Conservation (phyloP, 2,113 vertebrate species). For the Tragelaphus scriptus region DNA sequence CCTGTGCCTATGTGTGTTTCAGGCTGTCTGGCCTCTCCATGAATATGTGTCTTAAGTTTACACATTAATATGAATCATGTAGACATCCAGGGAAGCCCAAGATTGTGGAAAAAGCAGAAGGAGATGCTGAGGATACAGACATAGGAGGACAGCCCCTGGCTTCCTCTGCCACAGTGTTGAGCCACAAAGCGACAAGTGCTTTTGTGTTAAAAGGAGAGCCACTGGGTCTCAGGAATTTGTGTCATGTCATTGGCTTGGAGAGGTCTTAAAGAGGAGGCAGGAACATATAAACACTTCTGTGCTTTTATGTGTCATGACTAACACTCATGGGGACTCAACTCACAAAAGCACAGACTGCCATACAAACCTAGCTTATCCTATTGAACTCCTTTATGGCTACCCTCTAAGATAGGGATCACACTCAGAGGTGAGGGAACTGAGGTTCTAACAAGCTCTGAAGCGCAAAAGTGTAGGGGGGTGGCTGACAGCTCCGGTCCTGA, state of each 20-base stretch:
- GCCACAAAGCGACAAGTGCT: neutral
- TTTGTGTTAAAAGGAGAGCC: neutral
- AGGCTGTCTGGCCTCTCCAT: neutral
- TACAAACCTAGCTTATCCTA: neutral
- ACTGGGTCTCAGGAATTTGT: neutral
- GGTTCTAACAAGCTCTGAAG: neutral
- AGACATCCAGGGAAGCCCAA: neutral
- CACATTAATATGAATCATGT: neutral
- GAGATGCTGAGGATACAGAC: neutral
- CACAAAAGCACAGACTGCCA: neutral
- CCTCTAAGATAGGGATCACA: neutral
- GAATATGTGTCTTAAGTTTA: neutral
- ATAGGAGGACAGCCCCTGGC: neutral
- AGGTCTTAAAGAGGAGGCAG: neutral
- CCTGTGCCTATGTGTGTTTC: neutral
- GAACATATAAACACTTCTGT: neutral
- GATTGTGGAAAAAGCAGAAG: neutral
- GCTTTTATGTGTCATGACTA: neutral
- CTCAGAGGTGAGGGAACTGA: neutral
- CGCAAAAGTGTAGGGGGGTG: neutral
- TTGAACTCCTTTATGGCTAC: neutral
- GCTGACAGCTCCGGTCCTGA: neutral
- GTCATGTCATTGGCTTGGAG: neutral
- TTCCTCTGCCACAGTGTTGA: neutral
- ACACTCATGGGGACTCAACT: neutral